phyloP scores from a whole-genome alignment of 2,888 invertebrate species.

The Orthonevra nobilis region DNA sequence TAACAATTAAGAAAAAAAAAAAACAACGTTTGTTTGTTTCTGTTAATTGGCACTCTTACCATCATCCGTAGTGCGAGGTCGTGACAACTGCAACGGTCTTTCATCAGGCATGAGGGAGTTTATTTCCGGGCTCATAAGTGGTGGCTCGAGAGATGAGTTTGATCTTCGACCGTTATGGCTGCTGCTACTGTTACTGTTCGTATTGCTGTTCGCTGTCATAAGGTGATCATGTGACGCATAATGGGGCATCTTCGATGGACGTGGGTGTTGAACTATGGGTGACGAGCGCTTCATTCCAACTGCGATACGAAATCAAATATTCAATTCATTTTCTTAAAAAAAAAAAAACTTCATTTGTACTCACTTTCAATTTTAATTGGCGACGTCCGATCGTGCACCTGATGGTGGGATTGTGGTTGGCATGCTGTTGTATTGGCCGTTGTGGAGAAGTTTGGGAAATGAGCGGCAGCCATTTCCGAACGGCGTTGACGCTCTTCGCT shows the following conservation, averaged over 20 bases:
- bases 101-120: constrained; percentile 84
- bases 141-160: constrained; percentile 78
- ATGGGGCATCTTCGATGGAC: constrained; percentile 80
- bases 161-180: constrained; percentile 75
- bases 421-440: constrained; percentile 69
- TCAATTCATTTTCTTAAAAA: too few relatives aligned
- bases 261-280: constrained; percentile 81
- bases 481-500: constrained; percentile 79
- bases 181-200: constrained; percentile 74
- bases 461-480: constrained; percentile 75
- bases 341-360: constrained; percentile 52
- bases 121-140: constrained; percentile 84
- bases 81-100: constrained; percentile 77
- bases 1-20: constrained; percentile 41
- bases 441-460: constrained; percentile 48
- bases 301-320: constrained; percentile 54
- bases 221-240: constrained; percentile 73
- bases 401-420: constrained; percentile 55
- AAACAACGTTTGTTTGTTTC: too few relatives aligned
- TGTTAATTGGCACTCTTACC: constrained; percentile 65
- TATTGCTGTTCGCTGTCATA: constrained; percentile 46
- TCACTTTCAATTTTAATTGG: constrained; percentile 78
- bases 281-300: constrained; percentile 81
- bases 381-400: constrained; percentile 46
- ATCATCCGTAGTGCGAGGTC: constrained; percentile 63